Evolutionary conservation across 2,888 invertebrate genomes (phyloP).

Genomic region (Stenichneumon culpator): DNA sequence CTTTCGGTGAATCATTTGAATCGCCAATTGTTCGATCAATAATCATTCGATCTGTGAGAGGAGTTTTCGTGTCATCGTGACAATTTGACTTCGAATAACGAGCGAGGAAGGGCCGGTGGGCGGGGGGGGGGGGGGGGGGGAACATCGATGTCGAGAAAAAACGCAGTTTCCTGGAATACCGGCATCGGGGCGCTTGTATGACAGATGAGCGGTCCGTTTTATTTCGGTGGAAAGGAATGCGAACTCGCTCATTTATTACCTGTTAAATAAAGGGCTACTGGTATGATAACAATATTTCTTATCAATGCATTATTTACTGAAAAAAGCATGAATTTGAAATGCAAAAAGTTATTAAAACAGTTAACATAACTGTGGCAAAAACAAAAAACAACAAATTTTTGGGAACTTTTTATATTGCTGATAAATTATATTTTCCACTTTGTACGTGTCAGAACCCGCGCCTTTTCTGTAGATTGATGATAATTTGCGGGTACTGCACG

Average conservation of each 20-base stretch:
- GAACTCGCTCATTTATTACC: neutral
- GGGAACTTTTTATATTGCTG: neutral
- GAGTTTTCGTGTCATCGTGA: neutral
- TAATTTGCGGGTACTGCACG: slow-evolving; percentile 21
- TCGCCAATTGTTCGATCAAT: neutral
- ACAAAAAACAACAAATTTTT: neutral
- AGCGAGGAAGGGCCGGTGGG: neutral
- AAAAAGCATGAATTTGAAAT: neutral
- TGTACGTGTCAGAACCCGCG: neutral
- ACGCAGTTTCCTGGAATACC: neutral
- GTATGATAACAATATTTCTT: neutral
- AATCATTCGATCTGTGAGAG: neutral
- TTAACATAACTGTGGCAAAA: neutral
- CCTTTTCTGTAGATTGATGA: neutral
- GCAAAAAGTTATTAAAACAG: neutral
- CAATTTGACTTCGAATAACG: neutral
- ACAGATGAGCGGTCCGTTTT: neutral
- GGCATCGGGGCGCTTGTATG: neutral
- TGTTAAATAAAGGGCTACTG: neutral
- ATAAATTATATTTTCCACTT: neutral
- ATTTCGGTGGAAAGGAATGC: neutral
- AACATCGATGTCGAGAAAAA: neutral
- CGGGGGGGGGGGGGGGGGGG: neutral
- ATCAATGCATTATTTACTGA: neutral
- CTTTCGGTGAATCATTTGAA: neutral